Evolutionary conservation across 2,113 vertebrate species (phyloP).

Genomic region (Cyanoderma ruficeps): DNA sequence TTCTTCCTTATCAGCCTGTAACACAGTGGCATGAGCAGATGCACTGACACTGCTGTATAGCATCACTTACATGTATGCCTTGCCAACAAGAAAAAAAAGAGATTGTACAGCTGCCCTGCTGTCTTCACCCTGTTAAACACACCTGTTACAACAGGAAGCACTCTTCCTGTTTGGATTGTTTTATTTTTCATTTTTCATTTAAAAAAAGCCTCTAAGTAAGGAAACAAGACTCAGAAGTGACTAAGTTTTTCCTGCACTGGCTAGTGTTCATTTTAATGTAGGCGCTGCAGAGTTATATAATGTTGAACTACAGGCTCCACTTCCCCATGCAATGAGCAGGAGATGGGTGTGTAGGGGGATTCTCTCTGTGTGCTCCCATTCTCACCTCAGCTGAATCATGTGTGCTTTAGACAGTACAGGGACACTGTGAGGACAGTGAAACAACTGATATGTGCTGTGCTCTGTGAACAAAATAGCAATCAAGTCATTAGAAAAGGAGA

Average conservation of each 20-base stretch:
- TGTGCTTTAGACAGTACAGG: neutral
- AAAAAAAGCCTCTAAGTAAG: neutral
- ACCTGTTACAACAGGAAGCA: neutral
- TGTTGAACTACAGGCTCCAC: neutral
- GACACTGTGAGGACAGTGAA: neutral
- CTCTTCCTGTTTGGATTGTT: neutral
- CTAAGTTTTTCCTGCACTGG: neutral
- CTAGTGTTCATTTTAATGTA: neutral
- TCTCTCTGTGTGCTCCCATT: neutral
- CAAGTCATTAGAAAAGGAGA: neutral
- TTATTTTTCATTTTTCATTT: neutral
- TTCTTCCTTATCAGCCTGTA: neutral
- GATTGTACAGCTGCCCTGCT: neutral
- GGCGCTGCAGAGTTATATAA: neutral
- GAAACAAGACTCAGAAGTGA: neutral
- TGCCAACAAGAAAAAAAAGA: neutral
- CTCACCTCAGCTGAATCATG: neutral
- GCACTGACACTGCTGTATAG: neutral
- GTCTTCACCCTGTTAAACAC: neutral
- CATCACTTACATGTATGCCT: neutral
- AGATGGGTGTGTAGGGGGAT: neutral
- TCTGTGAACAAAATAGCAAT: neutral
- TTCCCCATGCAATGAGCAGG: neutral
- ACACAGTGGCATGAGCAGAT: neutral
- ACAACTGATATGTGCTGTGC: neutral